Evolutionary conservation across 2,113 vertebrate species (phyloP).

Genomic region (Pseudopodoces humilis): DNA sequence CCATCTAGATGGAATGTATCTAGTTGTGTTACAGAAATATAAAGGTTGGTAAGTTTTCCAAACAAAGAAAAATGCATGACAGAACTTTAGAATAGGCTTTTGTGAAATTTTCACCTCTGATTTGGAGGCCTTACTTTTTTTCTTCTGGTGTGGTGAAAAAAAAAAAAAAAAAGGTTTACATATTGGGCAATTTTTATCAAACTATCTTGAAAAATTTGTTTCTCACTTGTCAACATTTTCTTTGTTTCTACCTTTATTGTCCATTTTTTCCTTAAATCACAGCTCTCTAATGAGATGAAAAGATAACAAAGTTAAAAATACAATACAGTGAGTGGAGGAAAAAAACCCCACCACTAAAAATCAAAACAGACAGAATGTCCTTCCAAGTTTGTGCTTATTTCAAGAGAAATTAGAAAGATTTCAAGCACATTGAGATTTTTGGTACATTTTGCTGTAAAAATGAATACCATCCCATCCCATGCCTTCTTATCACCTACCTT

Average conservation of each 20-base stretch:
- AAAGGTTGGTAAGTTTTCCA: neutral
- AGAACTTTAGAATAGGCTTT: neutral
- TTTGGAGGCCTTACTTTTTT: neutral
- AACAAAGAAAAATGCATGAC: neutral
- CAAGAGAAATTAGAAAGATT: neutral
- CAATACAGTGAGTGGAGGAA: neutral
- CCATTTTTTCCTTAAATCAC: neutral
- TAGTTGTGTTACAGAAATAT: neutral
- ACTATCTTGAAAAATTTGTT: neutral
- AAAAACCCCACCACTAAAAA: neutral
- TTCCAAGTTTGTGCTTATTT: neutral
- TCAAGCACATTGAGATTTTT: neutral
- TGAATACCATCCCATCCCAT: neutral
- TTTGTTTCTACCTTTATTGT: neutral
- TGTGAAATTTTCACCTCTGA: neutral
- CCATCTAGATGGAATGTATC: neutral
- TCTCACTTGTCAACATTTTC: neutral
- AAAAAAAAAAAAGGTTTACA: neutral
- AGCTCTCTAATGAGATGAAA: neutral
- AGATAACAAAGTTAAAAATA: neutral
- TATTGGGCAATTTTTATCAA: neutral
- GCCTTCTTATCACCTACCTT: neutral
- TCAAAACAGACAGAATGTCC: neutral
- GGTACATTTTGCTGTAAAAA: neutral
- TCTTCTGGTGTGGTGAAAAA: neutral